Evolutionary conservation across 2,888 invertebrate genomes (phyloP).

Genomic region (Netelia virgata): DNA sequence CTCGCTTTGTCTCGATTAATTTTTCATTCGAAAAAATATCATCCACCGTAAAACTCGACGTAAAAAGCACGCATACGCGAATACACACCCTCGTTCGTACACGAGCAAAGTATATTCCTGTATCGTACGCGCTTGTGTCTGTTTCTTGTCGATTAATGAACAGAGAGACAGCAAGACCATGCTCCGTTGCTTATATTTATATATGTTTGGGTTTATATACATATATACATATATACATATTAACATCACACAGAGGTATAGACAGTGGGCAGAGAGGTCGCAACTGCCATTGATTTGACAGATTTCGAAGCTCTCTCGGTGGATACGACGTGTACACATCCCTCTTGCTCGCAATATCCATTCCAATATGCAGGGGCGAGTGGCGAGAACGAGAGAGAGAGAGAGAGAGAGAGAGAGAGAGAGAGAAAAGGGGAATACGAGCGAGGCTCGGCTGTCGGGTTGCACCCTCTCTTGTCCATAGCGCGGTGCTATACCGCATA

Average conservation of each 20-base stretch:
- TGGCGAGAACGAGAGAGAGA: background rate
- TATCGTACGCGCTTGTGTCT: slow-evolving; percentile 1
- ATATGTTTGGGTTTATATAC: background rate
- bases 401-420: background rate
- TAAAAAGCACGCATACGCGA: background rate
- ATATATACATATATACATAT: background rate
- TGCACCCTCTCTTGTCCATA: slow-evolving; percentile 62
- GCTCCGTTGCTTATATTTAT: slow-evolving; percentile 23
- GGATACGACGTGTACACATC: slow-evolving; percentile 53
- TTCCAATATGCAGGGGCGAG: slow-evolving; percentile 55
- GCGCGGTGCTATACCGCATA: slow-evolving; percentile 36
- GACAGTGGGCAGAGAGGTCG: slow-evolving; percentile 42
- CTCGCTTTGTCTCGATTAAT: slow-evolving; percentile 62
- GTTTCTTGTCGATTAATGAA: slow-evolving; percentile 53
- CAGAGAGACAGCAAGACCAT: slow-evolving; percentile 42
- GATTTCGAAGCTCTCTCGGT: slow-evolving; percentile 64
- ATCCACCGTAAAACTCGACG: slow-evolving; percentile 30
- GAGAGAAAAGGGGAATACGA: slow-evolving; percentile 16
- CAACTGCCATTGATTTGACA: slow-evolving; percentile 70
- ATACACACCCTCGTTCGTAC: background rate
- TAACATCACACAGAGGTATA: slow-evolving; percentile 13
- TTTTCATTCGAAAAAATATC: slow-evolving; percentile 66
- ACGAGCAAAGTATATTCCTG: background rate
- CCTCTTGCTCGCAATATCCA: slow-evolving; percentile 70
- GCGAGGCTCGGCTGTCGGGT: slow-evolving; percentile 39